Conservation (phyloP, 2,888 invertebrate genomes). For the Bembecia ichneumoniformis region DNA sequence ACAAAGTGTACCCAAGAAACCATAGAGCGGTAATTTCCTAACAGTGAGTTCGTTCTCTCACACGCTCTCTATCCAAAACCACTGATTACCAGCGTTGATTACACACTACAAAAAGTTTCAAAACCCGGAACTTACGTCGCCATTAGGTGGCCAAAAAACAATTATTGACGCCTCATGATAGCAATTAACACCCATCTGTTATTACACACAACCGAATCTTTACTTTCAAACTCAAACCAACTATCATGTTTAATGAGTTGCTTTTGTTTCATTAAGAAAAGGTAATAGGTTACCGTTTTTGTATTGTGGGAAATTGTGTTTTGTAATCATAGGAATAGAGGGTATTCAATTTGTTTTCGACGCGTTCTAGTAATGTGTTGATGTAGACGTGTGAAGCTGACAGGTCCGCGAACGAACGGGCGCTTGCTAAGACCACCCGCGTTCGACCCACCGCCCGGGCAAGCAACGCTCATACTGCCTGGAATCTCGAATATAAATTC, state of each 20-base stretch:
- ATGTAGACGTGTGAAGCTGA: constrained; percentile 57
- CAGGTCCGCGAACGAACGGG: constrained; percentile 44
- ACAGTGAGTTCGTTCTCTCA: constrained; percentile 45
- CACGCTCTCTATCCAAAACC: constrained; percentile 59
- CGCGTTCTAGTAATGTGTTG: constrained; percentile 18
- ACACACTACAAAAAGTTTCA: constrained; percentile 65
- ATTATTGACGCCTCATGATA: constrained; percentile 67
- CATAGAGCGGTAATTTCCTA: constrained; percentile 52
- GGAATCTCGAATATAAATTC: constrained; percentile 8
- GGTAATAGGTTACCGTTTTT: constrained; percentile 16
- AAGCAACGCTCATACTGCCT: constrained; percentile 22
- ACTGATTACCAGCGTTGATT: constrained; percentile 63
- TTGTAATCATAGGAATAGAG: constrained; percentile 24
- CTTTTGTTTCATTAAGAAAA: constrained; percentile 24
- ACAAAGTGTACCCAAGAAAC: constrained; percentile 38
- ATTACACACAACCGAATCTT: constrained; percentile 59
- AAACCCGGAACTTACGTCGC: constrained; percentile 65
- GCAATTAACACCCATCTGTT: constrained; percentile 70
- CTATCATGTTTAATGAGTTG: constrained; percentile 48
- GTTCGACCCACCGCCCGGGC: constrained; percentile 44
- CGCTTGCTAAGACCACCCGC: constrained; percentile 42
- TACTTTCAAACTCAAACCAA: constrained; percentile 38
- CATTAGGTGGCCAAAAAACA: constrained; percentile 61
- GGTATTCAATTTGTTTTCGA: constrained; percentile 3
- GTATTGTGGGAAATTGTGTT: constrained; percentile 24